phyloP scores from a whole-genome alignment of 2,888 invertebrate species.

The Harpagoxenus sublaevis region DNA sequence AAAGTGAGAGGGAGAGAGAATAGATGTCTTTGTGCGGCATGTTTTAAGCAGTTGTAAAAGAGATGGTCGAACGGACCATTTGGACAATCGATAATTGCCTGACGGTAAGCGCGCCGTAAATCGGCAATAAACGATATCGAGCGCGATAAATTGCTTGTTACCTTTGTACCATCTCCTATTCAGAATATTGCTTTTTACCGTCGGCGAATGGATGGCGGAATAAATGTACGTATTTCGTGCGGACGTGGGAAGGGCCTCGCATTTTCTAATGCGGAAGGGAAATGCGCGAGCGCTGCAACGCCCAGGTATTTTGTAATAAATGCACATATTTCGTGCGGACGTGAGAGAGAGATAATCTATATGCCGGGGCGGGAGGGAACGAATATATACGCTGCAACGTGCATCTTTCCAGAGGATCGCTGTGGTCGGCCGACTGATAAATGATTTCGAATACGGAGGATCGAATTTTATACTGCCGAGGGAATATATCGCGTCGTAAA shows the following conservation, averaged over 20 bases:
- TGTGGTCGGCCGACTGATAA: constrained; percentile 17
- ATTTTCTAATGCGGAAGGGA: constrained; percentile 30
- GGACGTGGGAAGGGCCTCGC: not conserved
- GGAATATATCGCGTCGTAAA: not conserved
- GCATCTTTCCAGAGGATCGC: constrained; percentile 24
- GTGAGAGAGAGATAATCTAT: constrained; percentile 33
- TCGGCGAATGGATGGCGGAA: constrained; percentile 1
- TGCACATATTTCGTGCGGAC: constrained; percentile 40
- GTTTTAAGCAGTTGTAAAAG: not conserved
- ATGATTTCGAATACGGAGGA: constrained; percentile 26
- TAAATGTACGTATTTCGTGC: constrained; percentile 48
- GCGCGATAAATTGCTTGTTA: constrained; percentile 10
- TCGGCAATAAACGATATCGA: constrained; percentile 3
- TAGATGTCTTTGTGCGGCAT: not conserved
- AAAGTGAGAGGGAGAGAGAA: not conserved
- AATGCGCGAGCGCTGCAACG: constrained; percentile 13
- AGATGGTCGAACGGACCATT: not conserved
- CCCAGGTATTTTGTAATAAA: constrained; percentile 48
- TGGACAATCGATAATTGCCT: not conserved
- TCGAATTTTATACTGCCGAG: constrained; percentile 11
- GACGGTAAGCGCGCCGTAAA: not conserved
- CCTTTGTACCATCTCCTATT: not conserved
- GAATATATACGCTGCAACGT: not conserved
- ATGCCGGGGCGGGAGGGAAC: not conserved
- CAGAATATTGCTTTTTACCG: constrained; percentile 6